These are phyloP conservation scores for Gymnocypris eckloni DNA, from an alignment of 2,797 vertebrate species.

Conservation along the genomic window DNA sequence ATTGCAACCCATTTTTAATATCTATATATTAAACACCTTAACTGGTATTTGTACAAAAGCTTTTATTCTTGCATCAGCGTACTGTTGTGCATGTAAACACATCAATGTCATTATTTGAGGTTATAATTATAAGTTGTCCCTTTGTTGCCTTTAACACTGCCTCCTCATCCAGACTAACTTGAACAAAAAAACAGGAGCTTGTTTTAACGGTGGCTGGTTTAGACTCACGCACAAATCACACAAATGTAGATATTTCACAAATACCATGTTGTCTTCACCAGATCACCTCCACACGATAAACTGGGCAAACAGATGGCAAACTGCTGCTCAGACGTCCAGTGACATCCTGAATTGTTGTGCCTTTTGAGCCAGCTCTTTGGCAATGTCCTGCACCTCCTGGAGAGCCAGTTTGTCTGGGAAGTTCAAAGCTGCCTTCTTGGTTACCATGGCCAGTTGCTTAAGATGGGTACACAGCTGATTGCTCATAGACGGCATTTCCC, in stretches of 20 bases:
- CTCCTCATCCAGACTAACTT: conserved; percentile 14
- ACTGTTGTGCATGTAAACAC: conserved; percentile 12
- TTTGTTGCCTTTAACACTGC: conserved; percentile 13
- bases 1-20: background rate
- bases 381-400: conserved; percentile 78
- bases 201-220: background rate
- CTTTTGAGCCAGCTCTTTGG: conserved; percentile 80
- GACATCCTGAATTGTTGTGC: conserved; percentile 81
- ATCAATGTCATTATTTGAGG: background rate
- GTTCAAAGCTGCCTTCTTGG: conserved; percentile 86
- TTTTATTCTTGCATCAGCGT: background rate
- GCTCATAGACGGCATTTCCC: conserved; percentile 82
- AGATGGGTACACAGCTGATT: conserved; percentile 88
- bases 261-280: background rate
- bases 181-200: background rate
- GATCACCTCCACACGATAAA: background rate
- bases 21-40: conserved; percentile 11
- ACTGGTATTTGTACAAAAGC: background rate
- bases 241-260: background rate
- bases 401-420: conserved; percentile 77
- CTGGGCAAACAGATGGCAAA: conserved; percentile 5
- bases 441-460: conserved; percentile 90
- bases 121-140: background rate
- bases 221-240: background rate
- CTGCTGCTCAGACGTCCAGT: conserved; percentile 73